phyloP scores from a whole-genome alignment of 2,888 invertebrate genomes.

The Lasioglossum vierecki region DNA sequence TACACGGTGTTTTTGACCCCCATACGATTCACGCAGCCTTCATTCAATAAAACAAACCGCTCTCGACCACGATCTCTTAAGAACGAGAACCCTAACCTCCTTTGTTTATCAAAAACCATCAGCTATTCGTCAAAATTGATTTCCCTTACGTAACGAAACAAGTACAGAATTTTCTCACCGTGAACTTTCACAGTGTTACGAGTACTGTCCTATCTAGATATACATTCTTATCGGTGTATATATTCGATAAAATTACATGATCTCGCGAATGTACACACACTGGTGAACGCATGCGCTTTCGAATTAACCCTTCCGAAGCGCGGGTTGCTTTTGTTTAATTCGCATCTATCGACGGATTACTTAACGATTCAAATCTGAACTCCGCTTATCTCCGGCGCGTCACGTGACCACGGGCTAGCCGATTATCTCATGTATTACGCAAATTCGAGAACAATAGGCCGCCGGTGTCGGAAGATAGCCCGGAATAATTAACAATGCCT shows the following conservation, averaged over 20 bases:
- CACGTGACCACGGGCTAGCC: not conserved
- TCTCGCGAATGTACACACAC: not conserved
- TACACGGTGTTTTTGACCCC: not conserved
- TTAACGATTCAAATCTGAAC: not conserved
- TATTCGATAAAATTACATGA: not conserved
- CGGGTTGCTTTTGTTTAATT: not conserved
- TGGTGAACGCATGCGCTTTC: constrained; percentile 24
- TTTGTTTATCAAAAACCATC: not conserved
- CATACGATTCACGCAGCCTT: not conserved
- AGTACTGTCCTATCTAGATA: not conserved
- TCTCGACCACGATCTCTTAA: not conserved
- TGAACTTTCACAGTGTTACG: not conserved
- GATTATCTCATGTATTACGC: not conserved
- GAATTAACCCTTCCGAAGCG: constrained; percentile 36
- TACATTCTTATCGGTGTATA: not conserved
- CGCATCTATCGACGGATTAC: not conserved
- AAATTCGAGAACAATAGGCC: not conserved
- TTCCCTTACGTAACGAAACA: not conserved
- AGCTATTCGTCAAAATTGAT: not conserved
- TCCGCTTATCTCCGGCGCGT: not conserved
- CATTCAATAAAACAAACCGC: constrained; percentile 7
- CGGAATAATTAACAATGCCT: not conserved
- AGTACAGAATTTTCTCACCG: not conserved
- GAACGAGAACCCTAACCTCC: not conserved
- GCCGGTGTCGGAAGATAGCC: not conserved